A percentile compares a stretch with the other conserved stretches of the same genome.
Evolutionary conservation across 2,797 vertebrate species (phyloP).

Genomic region (Carapus acus): DNA sequence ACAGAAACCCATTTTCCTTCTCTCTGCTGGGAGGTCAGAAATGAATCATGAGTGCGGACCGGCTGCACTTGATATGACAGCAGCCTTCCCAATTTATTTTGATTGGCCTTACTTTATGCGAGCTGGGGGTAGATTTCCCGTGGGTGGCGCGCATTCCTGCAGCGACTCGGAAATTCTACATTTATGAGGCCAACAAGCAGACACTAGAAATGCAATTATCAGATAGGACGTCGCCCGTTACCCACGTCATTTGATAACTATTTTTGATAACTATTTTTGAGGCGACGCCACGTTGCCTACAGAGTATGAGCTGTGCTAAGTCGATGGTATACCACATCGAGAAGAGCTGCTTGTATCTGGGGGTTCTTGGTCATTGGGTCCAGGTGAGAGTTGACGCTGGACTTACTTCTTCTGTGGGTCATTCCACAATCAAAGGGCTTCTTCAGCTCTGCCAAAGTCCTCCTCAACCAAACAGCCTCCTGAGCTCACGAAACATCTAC

Average conservation of each 20-base stretch:
- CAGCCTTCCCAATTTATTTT: conserved; percentile 63
- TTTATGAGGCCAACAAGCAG: conserved; percentile 27
- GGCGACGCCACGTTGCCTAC: not conserved
- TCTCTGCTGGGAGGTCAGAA: conserved; percentile 43
- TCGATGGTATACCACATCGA: not conserved
- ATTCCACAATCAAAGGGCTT: too few relatives aligned
- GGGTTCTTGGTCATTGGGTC: too few relatives aligned
- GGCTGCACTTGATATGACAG: conserved; percentile 57
- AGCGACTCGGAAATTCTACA: conserved; percentile 41
- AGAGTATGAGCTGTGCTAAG: not conserved
- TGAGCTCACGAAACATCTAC: too few relatives aligned
- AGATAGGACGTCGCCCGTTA: too few relatives aligned
- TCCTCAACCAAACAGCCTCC: too few relatives aligned
- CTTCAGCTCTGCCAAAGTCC: too few relatives aligned
- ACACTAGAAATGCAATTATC: conserved; percentile 22
- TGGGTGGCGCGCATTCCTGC: conserved; percentile 36
- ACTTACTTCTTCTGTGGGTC: too few relatives aligned
- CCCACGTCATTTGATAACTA: too few relatives aligned
- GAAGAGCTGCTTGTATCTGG: too few relatives aligned
- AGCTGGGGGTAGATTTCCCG: conserved; percentile 48
- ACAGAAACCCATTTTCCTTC: conserved; percentile 24
- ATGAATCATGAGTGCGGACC: conserved; percentile 48
- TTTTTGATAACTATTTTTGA: too few relatives aligned
- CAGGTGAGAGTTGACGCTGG: too few relatives aligned
- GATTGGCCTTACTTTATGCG: conserved; percentile 63